Conservation (phyloP, 2,888 invertebrate species). For the Apamea crenata region DNA sequence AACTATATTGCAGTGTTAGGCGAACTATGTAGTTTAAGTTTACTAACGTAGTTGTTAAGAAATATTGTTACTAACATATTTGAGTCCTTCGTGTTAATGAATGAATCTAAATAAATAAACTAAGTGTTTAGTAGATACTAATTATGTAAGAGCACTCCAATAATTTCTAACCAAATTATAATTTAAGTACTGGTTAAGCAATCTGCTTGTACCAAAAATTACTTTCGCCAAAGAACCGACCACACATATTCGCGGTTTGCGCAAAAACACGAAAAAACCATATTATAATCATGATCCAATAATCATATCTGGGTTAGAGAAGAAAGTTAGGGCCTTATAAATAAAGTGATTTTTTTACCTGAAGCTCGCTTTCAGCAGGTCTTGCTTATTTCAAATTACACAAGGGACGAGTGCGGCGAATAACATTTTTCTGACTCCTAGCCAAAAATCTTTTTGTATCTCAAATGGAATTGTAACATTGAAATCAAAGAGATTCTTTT, state of each 20-base stretch:
- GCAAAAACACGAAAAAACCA: constrained; percentile 65
- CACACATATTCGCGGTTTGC: constrained; percentile 11
- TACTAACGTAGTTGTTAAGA: too few species aligned
- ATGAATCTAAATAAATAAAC: too few species aligned
- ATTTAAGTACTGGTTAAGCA: background rate
- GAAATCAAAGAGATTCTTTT: constrained; percentile 35
- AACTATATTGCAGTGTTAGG: too few species aligned
- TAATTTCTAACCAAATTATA: background rate
- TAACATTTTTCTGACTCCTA: constrained; percentile 62
- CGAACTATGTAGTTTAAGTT: too few species aligned
- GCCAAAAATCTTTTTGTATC: constrained; percentile 58
- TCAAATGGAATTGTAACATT: constrained; percentile 42
- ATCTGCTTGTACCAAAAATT: background rate
- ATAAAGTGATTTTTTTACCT: constrained; percentile 76
- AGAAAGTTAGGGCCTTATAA: constrained; percentile 71
- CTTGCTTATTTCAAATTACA: constrained; percentile 76
- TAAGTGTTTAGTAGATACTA: too few species aligned
- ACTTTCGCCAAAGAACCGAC: background rate
- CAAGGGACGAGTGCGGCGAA: constrained; percentile 65
- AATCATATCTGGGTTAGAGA: constrained; percentile 72
- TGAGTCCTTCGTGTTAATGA: too few species aligned
- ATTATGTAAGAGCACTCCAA: too few species aligned
- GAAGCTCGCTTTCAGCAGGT: constrained; percentile 67
- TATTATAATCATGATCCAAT: constrained; percentile 79
- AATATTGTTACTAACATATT: too few species aligned